Evolutionary conservation across 1,140 invertebrate species (phyloP).

Genomic region (Anastrepha ludens): DNA sequence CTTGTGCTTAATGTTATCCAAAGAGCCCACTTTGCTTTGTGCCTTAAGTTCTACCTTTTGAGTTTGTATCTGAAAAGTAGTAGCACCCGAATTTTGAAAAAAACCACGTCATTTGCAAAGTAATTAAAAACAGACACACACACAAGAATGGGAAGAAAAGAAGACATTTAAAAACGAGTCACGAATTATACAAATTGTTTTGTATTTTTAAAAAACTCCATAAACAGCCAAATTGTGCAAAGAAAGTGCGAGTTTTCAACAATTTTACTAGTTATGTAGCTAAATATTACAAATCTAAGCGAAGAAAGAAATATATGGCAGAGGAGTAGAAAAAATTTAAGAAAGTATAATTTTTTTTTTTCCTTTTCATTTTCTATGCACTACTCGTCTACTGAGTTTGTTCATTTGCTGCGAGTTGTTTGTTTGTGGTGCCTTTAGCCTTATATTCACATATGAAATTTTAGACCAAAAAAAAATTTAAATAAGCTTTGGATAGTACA

Average conservation of each 20-base stretch:
- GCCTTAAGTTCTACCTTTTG: conserved; percentile 91
- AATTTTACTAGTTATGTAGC: background rate
- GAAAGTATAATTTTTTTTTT: background rate
- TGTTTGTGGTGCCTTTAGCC: background rate
- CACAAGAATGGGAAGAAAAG: background rate
- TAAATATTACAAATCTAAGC: background rate
- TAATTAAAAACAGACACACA: conserved; percentile 8
- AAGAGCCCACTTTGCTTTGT: conserved; percentile 90
- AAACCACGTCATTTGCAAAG: background rate
- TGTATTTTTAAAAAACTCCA: background rate
- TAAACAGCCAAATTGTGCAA: conserved; percentile 41
- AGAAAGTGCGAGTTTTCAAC: conserved; percentile 8
- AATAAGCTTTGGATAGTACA: conserved; percentile 9
- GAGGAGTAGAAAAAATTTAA: background rate
- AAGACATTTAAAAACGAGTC: conserved; percentile 1
- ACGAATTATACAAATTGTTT: background rate
- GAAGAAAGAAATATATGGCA: background rate
- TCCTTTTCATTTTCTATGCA: background rate
- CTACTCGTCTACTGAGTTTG: background rate
- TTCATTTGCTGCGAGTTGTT: background rate
- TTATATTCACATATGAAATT: background rate
- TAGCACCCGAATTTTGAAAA: conserved; percentile 60
- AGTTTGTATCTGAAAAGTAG: conserved; percentile 85
- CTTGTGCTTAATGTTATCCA: conserved; percentile 95
- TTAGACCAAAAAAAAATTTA: background rate